phyloP scores from a whole-genome alignment of 2,113 vertebrate species.

The Anoura caudifer region DNA sequence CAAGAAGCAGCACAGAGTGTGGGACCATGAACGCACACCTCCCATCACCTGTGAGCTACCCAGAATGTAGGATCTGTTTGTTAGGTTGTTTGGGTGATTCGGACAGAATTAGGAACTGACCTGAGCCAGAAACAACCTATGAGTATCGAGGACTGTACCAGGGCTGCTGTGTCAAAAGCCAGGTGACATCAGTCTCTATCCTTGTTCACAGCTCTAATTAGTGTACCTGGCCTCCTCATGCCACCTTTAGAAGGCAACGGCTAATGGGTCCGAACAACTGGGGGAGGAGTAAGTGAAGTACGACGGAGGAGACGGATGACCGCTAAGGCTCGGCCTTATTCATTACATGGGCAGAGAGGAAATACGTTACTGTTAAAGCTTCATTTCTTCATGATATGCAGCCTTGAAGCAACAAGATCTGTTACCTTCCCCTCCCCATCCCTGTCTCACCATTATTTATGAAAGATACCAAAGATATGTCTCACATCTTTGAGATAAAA shows the following conservation, averaged over 20 bases:
- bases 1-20: background rate
- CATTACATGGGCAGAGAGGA: background rate
- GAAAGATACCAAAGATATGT: background rate
- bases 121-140: background rate
- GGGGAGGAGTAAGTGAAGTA: background rate
- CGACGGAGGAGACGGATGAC: background rate
- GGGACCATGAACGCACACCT: background rate
- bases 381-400: background rate
- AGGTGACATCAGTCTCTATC: background rate
- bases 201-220: background rate
- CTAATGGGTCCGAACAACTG: background rate
- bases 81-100: background rate
- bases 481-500: constrained; percentile 36
- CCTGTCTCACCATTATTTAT: background rate
- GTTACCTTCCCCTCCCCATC: background rate
- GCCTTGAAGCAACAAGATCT: background rate
- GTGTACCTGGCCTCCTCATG: background rate
- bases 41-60: background rate
- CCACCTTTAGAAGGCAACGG: background rate
- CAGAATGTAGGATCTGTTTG: background rate
- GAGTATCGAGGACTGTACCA: background rate
- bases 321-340: background rate
- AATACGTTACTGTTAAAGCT: background rate
- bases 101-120: background rate
- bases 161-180: background rate